Evolutionary conservation across 2,797 vertebrate genomes (phyloP).

Genomic region (Neoniphon sammara): DNA sequence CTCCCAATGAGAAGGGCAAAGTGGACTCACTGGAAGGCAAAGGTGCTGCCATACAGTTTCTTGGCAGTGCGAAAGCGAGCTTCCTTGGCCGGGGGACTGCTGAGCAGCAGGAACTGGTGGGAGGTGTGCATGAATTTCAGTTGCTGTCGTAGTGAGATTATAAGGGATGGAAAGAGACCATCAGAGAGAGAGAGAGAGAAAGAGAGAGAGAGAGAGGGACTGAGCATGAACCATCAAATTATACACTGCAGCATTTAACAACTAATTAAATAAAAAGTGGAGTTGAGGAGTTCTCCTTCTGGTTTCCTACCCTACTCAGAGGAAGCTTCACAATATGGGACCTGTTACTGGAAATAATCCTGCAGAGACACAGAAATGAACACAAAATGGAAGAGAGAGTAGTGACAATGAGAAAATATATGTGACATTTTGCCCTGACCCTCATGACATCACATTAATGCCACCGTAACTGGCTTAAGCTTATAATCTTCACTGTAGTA

Average conservation of each 20-base stretch:
- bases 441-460: no score
- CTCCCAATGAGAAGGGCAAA: slow-evolving; percentile 14
- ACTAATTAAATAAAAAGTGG: slow-evolving; percentile 7
- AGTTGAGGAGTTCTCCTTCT: slow-evolving; percentile 24
- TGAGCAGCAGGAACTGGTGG: slow-evolving; percentile 99
- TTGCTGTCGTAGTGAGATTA: slow-evolving; percentile 85
- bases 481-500: neutral
- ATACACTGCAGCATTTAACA: slow-evolving; percentile 25
- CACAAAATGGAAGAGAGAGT: slow-evolving; percentile 27
- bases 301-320: slow-evolving; percentile 91
- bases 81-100: slow-evolving; percentile 98
- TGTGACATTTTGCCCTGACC: no score
- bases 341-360: slow-evolving; percentile 99
- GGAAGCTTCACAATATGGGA: slow-evolving; percentile 99
- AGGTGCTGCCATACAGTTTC: slow-evolving; percentile 99
- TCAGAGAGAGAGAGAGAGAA: slow-evolving; percentile 33
- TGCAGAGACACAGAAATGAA: slow-evolving; percentile 72
- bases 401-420: neutral
- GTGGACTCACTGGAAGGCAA: slow-evolving; percentile 97
- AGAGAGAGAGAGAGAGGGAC: slow-evolving; percentile 38
- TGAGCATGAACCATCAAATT: slow-evolving; percentile 33
- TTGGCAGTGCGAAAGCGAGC: slow-evolving; percentile 99
- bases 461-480: neutral
- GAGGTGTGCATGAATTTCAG: slow-evolving; percentile 99
- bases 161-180: slow-evolving; percentile 13